Conservation (phyloP, 1,140 invertebrate species). For the Orius insidiosus region DNA sequence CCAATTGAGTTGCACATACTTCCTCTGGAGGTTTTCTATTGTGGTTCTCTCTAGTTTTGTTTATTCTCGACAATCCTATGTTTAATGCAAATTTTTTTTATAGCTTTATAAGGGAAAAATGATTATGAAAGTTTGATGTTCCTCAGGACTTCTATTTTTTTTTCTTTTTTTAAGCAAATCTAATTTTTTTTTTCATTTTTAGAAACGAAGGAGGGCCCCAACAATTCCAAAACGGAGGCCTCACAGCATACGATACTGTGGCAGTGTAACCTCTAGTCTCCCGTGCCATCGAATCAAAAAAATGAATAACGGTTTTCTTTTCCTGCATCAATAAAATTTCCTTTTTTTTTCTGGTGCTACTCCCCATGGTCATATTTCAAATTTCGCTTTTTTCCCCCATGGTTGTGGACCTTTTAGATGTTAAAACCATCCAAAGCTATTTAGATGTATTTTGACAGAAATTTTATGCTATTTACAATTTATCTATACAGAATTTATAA, state of each 20-base stretch:
- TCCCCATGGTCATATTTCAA: neutral
- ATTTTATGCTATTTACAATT: neutral
- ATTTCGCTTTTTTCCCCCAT: neutral
- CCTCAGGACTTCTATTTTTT: neutral
- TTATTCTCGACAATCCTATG: no score
- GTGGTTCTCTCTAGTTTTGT: no score
- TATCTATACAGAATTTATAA: neutral
- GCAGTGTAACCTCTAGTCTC: constrained; percentile 77
- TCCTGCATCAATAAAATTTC: neutral
- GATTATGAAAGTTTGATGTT: neutral
- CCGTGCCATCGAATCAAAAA: constrained; percentile 4
- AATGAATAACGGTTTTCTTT: neutral
- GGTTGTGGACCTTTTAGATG: constrained; percentile 4
- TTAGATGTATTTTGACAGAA: neutral
- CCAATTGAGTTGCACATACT: no score
- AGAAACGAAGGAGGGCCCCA: constrained; percentile 77
- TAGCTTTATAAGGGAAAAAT: constrained; percentile 5
- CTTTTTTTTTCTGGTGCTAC: constrained; percentile 6
- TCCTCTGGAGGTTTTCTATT: no score
- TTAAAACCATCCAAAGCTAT: neutral
- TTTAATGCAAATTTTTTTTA: no score
- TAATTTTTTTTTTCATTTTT: constrained; percentile 26
- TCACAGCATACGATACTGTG: constrained; percentile 94
- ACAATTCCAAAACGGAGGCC: constrained; percentile 52
- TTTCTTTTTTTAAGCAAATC: constrained; percentile 49